phyloP scores from a whole-genome alignment of 2,113 vertebrate species.

The Ictalurus furcatus region DNA sequence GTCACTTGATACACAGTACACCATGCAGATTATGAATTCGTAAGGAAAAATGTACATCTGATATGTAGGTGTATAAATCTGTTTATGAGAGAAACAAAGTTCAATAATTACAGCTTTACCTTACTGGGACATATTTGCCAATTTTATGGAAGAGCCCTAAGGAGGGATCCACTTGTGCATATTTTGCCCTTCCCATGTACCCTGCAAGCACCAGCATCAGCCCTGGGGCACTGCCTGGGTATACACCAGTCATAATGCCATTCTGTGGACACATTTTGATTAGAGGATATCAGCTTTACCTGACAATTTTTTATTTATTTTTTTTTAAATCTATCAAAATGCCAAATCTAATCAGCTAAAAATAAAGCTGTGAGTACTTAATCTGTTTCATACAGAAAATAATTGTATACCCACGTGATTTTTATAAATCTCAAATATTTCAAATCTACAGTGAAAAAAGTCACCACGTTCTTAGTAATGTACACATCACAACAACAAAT shows the following conservation, averaged over 20 bases:
- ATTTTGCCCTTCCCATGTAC: slow-evolving; percentile 52
- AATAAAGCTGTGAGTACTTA: background rate
- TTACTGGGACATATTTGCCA: slow-evolving; percentile 42
- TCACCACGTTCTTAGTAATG: background rate
- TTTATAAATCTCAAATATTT: background rate
- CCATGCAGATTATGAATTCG: background rate
- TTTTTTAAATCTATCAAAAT: background rate
- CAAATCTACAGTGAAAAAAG: background rate
- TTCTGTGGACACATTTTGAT: slow-evolving; percentile 38
- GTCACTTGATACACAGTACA: background rate
- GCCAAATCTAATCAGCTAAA: background rate
- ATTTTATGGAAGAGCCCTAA: slow-evolving; percentile 47
- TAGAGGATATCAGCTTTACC: background rate
- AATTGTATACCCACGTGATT: background rate
- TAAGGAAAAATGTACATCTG: background rate
- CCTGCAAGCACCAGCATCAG: slow-evolving; percentile 51
- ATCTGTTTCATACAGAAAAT: background rate
- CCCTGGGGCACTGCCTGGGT: slow-evolving; percentile 56
- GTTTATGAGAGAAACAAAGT: background rate
- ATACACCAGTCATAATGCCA: slow-evolving; percentile 55
- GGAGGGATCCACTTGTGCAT: slow-evolving; percentile 52
- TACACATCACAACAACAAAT: background rate
- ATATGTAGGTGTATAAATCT: background rate
- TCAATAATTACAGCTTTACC: slow-evolving; percentile 26
- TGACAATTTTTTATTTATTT: no score